Conservation (phyloP, 2,113 vertebrate genomes). For the Myrmecobius fasciatus region DNA sequence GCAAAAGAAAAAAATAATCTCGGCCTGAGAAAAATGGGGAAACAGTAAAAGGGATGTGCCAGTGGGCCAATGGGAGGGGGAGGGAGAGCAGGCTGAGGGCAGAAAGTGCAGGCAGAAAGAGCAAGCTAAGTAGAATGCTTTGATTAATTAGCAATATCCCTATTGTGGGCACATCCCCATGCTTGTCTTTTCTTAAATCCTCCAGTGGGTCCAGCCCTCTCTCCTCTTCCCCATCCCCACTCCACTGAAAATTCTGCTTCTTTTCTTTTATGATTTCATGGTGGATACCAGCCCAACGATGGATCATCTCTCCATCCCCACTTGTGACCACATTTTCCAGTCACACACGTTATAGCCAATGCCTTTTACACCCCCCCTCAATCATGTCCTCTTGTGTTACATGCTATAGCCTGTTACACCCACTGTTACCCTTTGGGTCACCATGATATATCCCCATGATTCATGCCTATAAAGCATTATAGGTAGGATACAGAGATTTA, state of each 20-base stretch:
- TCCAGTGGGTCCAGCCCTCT: not conserved
- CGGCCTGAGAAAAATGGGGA: conserved; percentile 36
- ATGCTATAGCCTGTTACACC: not conserved
- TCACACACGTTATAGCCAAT: not conserved
- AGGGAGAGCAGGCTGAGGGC: not conserved
- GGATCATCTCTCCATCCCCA: not conserved
- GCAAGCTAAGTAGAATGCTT: not conserved
- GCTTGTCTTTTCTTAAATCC: not conserved
- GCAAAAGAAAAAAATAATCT: fast-evolving
- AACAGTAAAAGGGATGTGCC: conserved; percentile 16
- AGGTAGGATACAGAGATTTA: not conserved
- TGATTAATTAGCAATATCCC: not conserved
- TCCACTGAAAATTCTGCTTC: not conserved
- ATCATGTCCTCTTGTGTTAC: not conserved
- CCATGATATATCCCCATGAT: not conserved
- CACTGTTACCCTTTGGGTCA: not conserved
- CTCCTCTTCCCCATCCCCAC: not conserved
- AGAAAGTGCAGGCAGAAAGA: not conserved
- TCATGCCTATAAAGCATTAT: not conserved
- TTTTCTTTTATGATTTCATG: not conserved
- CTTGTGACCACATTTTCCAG: not conserved
- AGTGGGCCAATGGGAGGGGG: not conserved
- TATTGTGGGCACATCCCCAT: not conserved
- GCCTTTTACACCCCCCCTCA: not conserved
- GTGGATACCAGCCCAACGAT: not conserved